phyloP scores from a whole-genome alignment of 2,797 vertebrate species.

The Poeciliopsis gracilis region DNA sequence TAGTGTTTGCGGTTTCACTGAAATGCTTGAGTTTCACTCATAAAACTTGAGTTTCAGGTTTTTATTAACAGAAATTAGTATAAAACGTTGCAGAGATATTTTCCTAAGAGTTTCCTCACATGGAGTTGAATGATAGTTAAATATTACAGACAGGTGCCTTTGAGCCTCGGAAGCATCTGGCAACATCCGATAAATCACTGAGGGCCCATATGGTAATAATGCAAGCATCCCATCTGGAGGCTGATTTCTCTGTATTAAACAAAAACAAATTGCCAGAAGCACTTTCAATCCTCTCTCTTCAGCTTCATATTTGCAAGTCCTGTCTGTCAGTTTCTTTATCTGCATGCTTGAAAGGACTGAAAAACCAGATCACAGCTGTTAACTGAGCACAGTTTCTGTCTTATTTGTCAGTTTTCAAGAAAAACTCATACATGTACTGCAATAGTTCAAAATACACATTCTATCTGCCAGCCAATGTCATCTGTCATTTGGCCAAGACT shows the following conservation, averaged over 20 bases:
- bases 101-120: not conserved
- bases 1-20: not conserved
- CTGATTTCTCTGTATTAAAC: slow-evolving; percentile 48
- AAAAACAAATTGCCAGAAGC: slow-evolving; percentile 58
- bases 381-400: not conserved
- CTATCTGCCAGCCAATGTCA: too few relatives aligned
- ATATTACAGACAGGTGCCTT: slow-evolving; percentile 35
- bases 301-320: slow-evolving; percentile 38
- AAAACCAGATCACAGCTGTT: not conserved
- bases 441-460: not conserved
- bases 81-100: not conserved
- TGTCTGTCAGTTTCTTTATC: slow-evolving; percentile 15
- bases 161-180: slow-evolving; percentile 32
- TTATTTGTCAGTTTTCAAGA: not conserved
- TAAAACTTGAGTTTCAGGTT: not conserved
- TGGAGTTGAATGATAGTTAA: slow-evolving; percentile 26
- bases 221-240: slow-evolving; percentile 63
- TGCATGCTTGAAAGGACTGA: not conserved
- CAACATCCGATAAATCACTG: slow-evolving; percentile 44
- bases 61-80: not conserved
- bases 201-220: slow-evolving; percentile 57
- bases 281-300: slow-evolving; percentile 25
- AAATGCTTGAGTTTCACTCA: not conserved
- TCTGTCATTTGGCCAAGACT: too few relatives aligned
- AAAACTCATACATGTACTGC: not conserved